Conservation (phyloP, 64 coral and sea anemone species). For the Acropora yongei region DNA sequence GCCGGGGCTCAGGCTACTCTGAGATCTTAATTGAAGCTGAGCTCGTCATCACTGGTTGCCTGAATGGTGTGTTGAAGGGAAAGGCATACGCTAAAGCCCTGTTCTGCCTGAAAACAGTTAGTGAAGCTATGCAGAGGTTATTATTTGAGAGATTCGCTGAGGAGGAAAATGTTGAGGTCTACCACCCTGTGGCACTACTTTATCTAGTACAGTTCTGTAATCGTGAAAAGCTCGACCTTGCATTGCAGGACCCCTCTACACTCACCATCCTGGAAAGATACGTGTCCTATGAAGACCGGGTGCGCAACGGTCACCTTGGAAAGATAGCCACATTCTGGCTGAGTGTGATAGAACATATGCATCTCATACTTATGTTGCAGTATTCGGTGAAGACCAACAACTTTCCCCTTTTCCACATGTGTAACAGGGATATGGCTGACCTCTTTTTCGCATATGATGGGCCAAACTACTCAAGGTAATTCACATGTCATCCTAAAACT, state of each 20-base stretch:
- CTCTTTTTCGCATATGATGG: conserved; percentile 54
- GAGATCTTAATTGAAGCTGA: conserved; percentile 47
- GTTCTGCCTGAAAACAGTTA: conserved; percentile 60
- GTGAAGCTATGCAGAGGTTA: conserved; percentile 46
- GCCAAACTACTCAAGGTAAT: conserved; percentile 59
- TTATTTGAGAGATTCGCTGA: conserved; percentile 39
- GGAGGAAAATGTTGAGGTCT: conserved; percentile 6
- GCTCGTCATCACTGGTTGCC: conserved; percentile 51
- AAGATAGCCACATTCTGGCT: conserved; percentile 59
- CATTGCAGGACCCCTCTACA: conserved; percentile 6
- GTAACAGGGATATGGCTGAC: conserved; percentile 64
- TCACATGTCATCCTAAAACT: neutral
- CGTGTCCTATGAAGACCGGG: conserved; percentile 1
- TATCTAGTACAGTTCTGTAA: conserved; percentile 20
- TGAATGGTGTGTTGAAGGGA: conserved; percentile 34
- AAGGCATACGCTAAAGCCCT: conserved; percentile 55
- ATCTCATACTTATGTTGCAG: conserved; percentile 48
- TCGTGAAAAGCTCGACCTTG: conserved; percentile 15
- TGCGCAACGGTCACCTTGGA: neutral
- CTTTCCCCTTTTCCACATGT: conserved; percentile 60
- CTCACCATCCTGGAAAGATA: conserved; percentile 39
- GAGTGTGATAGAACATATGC: conserved; percentile 46
- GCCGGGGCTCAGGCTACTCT: conserved; percentile 44
- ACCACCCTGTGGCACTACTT: conserved; percentile 3
- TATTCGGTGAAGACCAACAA: conserved; percentile 52